These are phyloP conservation scores for Taphrorychus bicolor DNA, from an alignment of 2,888 invertebrate species.

Conservation along the genomic window DNA sequence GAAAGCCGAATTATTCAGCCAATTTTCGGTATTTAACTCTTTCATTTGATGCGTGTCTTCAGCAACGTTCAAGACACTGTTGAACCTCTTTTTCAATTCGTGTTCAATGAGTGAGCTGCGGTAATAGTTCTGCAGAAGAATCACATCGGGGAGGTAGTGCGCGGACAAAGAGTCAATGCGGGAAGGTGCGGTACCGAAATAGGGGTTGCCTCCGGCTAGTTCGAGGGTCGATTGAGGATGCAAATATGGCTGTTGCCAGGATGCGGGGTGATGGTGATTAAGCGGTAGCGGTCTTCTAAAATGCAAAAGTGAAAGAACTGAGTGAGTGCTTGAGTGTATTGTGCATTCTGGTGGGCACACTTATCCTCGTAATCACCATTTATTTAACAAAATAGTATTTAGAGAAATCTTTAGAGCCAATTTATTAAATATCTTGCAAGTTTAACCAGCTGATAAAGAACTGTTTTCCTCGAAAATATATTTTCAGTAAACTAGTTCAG, in stretches of 20 bases:
- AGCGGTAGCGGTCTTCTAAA: constrained; percentile 57
- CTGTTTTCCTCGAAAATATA: too few species aligned
- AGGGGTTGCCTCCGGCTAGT: constrained; percentile 42
- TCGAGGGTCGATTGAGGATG: constrained; percentile 32
- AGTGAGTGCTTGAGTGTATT: constrained; percentile 1
- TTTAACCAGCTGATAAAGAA: too few species aligned
- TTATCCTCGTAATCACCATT: too few species aligned
- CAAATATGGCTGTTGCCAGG: constrained; percentile 42
- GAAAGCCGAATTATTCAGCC: constrained; percentile 39
- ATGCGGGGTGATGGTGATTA: constrained; percentile 52
- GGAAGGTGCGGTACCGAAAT: constrained; percentile 43
- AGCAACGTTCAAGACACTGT: constrained; percentile 49
- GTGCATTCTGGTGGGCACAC: too few species aligned
- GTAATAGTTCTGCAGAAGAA: constrained; percentile 50
- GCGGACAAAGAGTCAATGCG: constrained; percentile 32
- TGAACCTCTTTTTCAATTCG: constrained; percentile 52
- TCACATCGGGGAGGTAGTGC: constrained; percentile 48
- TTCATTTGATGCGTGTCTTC: constrained; percentile 42
- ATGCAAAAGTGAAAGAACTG: constrained; percentile 47
- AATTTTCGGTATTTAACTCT: constrained; percentile 44
- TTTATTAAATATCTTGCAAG: too few species aligned
- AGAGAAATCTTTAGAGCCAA: too few species aligned
- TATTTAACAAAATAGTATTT: too few species aligned
- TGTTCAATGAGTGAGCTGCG: constrained; percentile 46
- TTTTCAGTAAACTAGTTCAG: too few species aligned